Percentiles rank a stretch among this genome's conserved stretches.
These are phyloP conservation scores for Pangasianodon gigas DNA, from an alignment of 2,113 vertebrate species.

Conservation along the genomic window DNA sequence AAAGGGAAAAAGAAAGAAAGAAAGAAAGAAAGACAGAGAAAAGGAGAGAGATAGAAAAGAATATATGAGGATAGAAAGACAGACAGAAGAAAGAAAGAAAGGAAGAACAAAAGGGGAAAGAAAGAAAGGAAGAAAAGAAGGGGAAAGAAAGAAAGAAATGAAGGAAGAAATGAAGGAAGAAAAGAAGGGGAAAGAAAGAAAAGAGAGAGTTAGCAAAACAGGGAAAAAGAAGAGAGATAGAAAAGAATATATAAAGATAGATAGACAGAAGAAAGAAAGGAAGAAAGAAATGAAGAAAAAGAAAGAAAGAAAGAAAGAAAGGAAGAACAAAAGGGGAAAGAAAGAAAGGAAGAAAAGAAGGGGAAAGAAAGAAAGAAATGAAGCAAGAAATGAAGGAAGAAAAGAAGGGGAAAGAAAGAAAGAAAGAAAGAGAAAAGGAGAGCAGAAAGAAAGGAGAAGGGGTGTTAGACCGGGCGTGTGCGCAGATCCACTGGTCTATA, in stretches of 20 bases:
- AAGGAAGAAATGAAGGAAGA: too few species aligned
- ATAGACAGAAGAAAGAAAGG: too few species aligned
- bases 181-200: too few species aligned
- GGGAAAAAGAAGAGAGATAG: too few species aligned
- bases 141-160: too few species aligned
- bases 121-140: not conserved
- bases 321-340: not conserved
- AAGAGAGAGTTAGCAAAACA: too few species aligned
- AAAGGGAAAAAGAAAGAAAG: too few species aligned
- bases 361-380: not conserved
- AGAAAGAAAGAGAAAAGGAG: not conserved
- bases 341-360: not conserved
- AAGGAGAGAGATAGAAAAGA: too few species aligned
- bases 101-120: not conserved
- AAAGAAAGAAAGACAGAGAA: too few species aligned
- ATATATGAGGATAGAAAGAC: not conserved
- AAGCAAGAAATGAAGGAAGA: too few species aligned
- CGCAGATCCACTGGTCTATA: constrained; percentile 97
- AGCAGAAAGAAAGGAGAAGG: not conserved
- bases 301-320: not conserved
- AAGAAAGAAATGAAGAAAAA: too few species aligned
- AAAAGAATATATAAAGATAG: too few species aligned
- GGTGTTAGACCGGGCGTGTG: constrained; percentile 82
- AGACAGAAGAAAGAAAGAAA: not conserved
- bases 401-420: not conserved